A percentile compares a stretch with the other conserved stretches of the same genome.
phyloP scores from a whole-genome alignment of 2,797 vertebrate species.

The Acanthis flammea region DNA sequence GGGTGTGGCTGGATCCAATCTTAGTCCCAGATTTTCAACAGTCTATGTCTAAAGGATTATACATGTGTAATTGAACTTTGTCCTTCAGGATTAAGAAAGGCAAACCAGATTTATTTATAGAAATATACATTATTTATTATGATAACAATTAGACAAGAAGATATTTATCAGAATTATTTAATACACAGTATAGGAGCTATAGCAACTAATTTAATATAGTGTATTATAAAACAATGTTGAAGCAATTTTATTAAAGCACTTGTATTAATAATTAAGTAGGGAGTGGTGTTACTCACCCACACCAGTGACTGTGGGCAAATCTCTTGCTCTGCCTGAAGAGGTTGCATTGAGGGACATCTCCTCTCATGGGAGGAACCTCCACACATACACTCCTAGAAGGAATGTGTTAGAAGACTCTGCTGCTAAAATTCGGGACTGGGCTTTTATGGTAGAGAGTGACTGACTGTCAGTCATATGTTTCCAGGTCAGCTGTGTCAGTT shows the following conservation, averaged over 20 bases:
- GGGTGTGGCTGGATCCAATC: not conserved
- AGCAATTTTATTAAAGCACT: not conserved
- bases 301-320: not conserved
- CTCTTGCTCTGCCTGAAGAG: not conserved
- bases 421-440: fast-evolving
- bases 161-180: not conserved
- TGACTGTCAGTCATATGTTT: not conserved
- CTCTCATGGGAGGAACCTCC: not conserved
- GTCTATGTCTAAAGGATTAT: not conserved
- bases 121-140: not conserved
- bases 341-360: not conserved
- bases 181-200: not conserved
- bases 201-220: not conserved
- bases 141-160: not conserved
- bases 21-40: not conserved
- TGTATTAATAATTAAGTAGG: not conserved
- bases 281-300: not conserved
- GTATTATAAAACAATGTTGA: not conserved
- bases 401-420: not conserved
- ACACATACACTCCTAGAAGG: not conserved
- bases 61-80: not conserved
- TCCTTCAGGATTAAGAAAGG: not conserved
- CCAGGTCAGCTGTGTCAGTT: not conserved
- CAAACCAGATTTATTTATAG: not conserved
- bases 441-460: not conserved